Conservation (phyloP, 2,113 vertebrate species). For the Etheostoma cragini region DNA sequence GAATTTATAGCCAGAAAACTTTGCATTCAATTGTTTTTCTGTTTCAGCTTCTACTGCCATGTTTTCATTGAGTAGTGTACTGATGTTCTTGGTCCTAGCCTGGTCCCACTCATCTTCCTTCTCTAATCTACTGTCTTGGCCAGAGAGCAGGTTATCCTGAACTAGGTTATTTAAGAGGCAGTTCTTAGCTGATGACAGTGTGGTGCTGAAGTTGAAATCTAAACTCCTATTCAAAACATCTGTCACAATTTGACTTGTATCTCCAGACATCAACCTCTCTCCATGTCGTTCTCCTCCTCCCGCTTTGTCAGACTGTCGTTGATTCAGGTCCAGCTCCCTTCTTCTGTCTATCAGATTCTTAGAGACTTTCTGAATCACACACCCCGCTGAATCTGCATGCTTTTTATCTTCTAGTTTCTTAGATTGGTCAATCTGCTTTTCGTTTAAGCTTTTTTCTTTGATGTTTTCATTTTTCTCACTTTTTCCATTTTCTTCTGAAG, state of each 20-base stretch:
- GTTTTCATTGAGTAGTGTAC: not conserved
- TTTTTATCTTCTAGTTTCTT: not conserved
- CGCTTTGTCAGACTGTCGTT: slow-evolving; percentile 3
- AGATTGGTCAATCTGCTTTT: not conserved
- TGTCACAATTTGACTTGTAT: not conserved
- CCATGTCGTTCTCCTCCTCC: not conserved
- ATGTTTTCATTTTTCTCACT: not conserved
- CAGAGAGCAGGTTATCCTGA: not conserved
- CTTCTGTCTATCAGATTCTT: slow-evolving; percentile 62
- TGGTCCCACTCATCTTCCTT: not conserved
- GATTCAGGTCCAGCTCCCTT: slow-evolving; percentile 20
- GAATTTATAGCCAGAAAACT: slow-evolving; percentile 76
- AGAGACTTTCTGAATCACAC: slow-evolving; percentile 65
- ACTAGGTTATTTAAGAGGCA: not conserved
- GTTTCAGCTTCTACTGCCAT: not conserved
- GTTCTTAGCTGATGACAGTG: slow-evolving; percentile 9
- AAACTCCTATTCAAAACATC: not conserved
- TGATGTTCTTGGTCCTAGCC: not conserved
- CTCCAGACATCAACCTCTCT: not conserved
- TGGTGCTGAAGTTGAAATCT: not conserved
- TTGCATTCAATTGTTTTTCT: slow-evolving; percentile 31
- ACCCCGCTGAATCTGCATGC: not conserved
- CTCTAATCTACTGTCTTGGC: not conserved
- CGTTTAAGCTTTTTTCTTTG: not conserved
- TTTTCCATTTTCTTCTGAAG: not conserved